These are phyloP conservation scores for Ivindomyrus marchei DNA, from an alignment of 2,113 vertebrate genomes.

Conservation along the genomic window DNA sequence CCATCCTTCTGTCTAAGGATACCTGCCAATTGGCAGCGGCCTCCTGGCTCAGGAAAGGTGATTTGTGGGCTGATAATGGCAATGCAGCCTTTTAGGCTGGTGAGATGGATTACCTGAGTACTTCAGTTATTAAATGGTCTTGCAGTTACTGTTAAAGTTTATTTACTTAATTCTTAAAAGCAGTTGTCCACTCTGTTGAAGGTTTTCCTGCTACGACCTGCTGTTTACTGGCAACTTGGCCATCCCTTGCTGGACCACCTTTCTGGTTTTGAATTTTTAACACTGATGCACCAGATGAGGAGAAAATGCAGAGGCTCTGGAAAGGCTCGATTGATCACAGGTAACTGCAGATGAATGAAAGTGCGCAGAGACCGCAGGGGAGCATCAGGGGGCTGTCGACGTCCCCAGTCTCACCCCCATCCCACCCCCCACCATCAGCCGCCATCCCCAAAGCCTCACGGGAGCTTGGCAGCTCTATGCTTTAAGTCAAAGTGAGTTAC, in stretches of 20 bases:
- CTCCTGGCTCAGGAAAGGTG: background rate
- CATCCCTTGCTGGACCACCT: background rate
- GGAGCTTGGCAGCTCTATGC: background rate
- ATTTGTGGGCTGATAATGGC: background rate
- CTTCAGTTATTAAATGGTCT: background rate
- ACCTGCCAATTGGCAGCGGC: background rate
- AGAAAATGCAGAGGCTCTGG: background rate
- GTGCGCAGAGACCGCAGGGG: background rate
- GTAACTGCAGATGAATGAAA: background rate
- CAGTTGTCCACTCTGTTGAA: background rate
- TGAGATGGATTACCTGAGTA: background rate
- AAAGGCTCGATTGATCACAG: background rate
- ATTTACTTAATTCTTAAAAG: background rate
- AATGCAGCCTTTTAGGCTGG: background rate
- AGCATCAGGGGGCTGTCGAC: background rate
- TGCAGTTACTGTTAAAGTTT: background rate
- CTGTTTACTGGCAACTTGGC: background rate
- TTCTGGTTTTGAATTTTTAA: background rate
- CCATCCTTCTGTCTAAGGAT: background rate
- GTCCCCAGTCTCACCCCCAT: background rate
- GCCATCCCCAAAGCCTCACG: background rate
- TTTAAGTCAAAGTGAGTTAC: slow-evolving; percentile 8
- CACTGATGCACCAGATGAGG: background rate
- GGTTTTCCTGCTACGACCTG: background rate
- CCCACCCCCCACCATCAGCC: too few relatives aligned